phyloP scores from a whole-genome alignment of 1,140 invertebrate species.

The Belonocnema kinseyi region DNA sequence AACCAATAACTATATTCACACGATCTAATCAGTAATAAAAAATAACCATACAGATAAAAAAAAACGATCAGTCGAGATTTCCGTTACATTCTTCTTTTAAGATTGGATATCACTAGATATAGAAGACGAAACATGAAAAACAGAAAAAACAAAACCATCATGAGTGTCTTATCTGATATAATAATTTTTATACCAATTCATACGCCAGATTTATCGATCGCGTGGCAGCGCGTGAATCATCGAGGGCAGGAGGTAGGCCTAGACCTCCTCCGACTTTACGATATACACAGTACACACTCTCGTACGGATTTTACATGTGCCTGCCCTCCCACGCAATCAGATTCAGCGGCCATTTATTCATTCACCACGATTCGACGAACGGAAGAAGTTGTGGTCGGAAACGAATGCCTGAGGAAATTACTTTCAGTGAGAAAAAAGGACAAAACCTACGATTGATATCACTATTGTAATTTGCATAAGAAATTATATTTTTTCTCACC shows the following conservation, averaged over 20 bases:
- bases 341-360: conserved; percentile 8
- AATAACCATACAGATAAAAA: no score
- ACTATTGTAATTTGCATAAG: neutral
- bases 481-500: neutral
- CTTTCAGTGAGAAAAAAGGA: neutral
- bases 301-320: neutral
- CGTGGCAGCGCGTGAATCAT: conserved; percentile 9
- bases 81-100: no score
- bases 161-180: conserved; percentile 7
- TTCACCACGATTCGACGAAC: neutral
- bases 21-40: no score
- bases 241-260: neutral
- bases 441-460: no score
- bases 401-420: neutral
- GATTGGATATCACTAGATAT: no score
- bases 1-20: no score
- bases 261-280: conserved; percentile 15
- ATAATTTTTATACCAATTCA: neutral
- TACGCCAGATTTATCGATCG: conserved; percentile 3
- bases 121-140: no score
- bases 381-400: neutral
- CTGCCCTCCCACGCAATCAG: neutral
- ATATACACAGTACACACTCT: neutral
- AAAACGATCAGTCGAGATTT: no score
- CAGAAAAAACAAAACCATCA: no score